Conservation (phyloP, 2,888 invertebrate species). For the Leptarthrus brevirostris region DNA sequence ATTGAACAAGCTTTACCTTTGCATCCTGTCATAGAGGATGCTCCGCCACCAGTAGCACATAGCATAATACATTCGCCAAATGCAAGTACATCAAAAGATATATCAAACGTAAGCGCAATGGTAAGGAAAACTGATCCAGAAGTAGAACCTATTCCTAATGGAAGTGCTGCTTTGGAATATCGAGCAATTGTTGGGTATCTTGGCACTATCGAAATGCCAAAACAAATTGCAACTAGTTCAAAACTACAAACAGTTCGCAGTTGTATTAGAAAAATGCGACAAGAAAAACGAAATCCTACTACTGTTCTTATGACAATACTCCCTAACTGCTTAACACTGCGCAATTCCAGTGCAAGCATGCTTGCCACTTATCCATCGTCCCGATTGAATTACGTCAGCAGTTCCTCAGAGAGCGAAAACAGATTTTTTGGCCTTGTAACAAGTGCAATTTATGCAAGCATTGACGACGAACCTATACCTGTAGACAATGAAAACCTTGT, state of each 20-base stretch:
- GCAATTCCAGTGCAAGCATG: constrained; percentile 81
- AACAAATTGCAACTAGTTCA: constrained; percentile 79
- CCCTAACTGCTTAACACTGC: constrained; percentile 81
- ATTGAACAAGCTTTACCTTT: constrained; percentile 51
- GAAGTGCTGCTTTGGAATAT: constrained; percentile 74
- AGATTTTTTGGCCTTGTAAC: constrained; percentile 94
- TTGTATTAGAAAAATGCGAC: constrained; percentile 87
- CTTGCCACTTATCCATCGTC: constrained; percentile 89
- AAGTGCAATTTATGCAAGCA: constrained; percentile 73
- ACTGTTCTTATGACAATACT: constrained; percentile 87
- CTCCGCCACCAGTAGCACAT: constrained; percentile 58
- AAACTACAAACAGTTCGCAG: constrained; percentile 83
- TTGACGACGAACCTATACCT: constrained; percentile 61
- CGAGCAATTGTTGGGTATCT: constrained; percentile 92
- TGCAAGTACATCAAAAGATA: constrained; percentile 62
- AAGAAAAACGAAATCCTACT: constrained; percentile 88
- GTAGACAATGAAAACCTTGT: constrained; percentile 53
- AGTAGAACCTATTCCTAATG: constrained; percentile 50
- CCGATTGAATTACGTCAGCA: constrained; percentile 88
- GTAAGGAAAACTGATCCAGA: constrained; percentile 55
- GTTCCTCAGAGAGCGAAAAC: constrained; percentile 90
- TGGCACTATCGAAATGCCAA: constrained; percentile 96
- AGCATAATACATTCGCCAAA: constrained; percentile 59
- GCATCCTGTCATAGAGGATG: constrained; percentile 63
- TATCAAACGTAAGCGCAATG: constrained; percentile 67